A percentile compares a stretch with the other conserved stretches of the same genome.
Evolutionary conservation across 2,888 invertebrate species (phyloP).

Genomic region (Scaptomyza polygonia): DNA sequence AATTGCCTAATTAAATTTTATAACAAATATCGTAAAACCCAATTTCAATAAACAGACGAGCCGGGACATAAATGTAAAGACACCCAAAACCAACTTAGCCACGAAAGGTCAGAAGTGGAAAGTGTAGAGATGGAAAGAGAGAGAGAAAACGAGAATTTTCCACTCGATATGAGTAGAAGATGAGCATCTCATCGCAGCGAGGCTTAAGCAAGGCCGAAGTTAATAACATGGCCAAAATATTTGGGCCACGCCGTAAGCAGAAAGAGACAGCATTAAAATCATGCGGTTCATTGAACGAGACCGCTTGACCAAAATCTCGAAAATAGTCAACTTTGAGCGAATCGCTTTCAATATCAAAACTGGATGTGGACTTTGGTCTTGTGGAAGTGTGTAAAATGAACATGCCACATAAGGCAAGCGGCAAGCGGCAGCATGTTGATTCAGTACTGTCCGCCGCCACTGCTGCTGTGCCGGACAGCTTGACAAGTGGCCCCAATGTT

Average conservation of each 20-base stretch:
- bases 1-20: constrained; percentile 76
- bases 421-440: constrained; percentile 44
- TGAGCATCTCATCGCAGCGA: constrained; percentile 59
- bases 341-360: constrained; percentile 73
- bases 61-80: constrained; percentile 17
- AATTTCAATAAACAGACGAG: constrained; percentile 64
- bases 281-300: constrained; percentile 71
- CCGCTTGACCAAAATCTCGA: constrained; percentile 53
- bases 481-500: constrained; percentile 71
- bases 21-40: constrained; percentile 70
- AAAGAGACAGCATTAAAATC: constrained; percentile 64
- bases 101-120: constrained; percentile 12
- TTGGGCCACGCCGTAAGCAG: constrained; percentile 23
- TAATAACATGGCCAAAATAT: constrained; percentile 64
- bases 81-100: neutral
- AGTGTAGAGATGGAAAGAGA: neutral
- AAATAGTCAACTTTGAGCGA: constrained; percentile 23
- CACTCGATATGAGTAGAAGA: constrained; percentile 51
- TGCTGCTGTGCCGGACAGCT: constrained; percentile 43
- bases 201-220: constrained; percentile 48
- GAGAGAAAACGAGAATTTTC: constrained; percentile 41
- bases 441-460: constrained; percentile 34
- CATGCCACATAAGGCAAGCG: constrained; percentile 28
- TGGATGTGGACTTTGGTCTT: constrained; percentile 53
- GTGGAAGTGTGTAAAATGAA: constrained; percentile 9